Conservation (phyloP, 2,113 vertebrate genomes). For the Reinhardtius hippoglossoides region DNA sequence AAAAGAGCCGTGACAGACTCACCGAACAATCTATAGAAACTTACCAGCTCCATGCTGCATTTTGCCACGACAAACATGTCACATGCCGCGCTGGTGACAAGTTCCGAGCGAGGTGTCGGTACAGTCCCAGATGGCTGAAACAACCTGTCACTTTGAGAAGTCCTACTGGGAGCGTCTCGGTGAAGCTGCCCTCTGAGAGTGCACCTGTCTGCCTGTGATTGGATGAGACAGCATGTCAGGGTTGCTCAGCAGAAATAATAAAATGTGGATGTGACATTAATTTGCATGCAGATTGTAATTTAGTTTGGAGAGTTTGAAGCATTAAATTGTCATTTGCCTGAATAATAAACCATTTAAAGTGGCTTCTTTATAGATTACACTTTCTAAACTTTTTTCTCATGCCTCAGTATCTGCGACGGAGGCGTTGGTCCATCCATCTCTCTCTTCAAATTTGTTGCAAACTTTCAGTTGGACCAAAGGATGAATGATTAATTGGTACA, state of each 20-base stretch:
- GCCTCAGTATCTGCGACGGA: too few species aligned
- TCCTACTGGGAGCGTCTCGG: constrained; percentile 29
- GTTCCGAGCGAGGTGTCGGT: constrained; percentile 16
- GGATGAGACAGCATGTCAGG: not conserved
- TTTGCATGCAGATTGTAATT: not conserved
- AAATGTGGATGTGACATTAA: too few species aligned
- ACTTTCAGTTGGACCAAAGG: too few species aligned
- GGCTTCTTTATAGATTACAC: too few species aligned
- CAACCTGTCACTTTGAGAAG: constrained; percentile 36
- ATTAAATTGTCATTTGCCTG: too few species aligned
- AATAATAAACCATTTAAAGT: too few species aligned
- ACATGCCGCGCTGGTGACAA: not conserved
- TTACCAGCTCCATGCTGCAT: constrained; percentile 2
- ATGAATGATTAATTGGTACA: too few species aligned
- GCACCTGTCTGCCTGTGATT: not conserved
- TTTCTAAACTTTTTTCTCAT: too few species aligned
- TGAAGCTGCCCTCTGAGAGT: constrained; percentile 4
- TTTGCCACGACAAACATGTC: not conserved
- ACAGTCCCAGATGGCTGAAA: constrained; percentile 32
- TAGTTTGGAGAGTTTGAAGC: too few species aligned
- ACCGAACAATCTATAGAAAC: not conserved
- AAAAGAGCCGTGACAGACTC: not conserved
- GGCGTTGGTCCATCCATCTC: too few species aligned
- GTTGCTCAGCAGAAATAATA: too few species aligned
- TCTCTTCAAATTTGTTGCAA: too few species aligned